These are phyloP conservation scores for Oncorhynchus kisutch DNA, from an alignment of 2,113 vertebrate genomes.

Conservation along the genomic window DNA sequence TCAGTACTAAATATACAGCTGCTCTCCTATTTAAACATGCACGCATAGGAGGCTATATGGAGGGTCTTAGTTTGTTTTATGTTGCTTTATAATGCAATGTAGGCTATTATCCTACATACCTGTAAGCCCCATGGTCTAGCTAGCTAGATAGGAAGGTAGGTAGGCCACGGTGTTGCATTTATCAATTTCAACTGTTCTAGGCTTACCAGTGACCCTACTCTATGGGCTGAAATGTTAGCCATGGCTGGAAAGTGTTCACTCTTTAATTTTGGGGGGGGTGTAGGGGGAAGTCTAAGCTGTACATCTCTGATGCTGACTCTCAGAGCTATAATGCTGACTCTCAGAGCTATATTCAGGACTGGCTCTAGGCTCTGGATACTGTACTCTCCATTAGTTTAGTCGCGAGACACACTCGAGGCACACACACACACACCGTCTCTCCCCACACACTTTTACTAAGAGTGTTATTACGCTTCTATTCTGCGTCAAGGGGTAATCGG, in stretches of 20 bases:
- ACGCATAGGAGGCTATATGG: background rate
- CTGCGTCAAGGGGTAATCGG: constrained; percentile 43
- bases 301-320: constrained; percentile 34
- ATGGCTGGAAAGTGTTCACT: constrained; percentile 39
- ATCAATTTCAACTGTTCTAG: too few relatives aligned
- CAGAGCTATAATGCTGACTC: constrained; percentile 29
- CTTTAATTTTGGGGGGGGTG: constrained; percentile 28
- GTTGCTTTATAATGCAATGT: too few relatives aligned
- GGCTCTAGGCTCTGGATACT: too few relatives aligned
- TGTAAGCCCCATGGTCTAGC: too few relatives aligned
- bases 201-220: too few relatives aligned
- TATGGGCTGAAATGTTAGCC: constrained; percentile 1
- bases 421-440: constrained; percentile 17
- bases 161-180: too few relatives aligned
- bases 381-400: too few relatives aligned
- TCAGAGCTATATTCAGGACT: constrained; percentile 21
- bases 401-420: constrained; percentile 13
- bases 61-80: too few relatives aligned
- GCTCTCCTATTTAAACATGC: constrained; percentile 1
- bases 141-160: too few relatives aligned
- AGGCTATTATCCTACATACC: too few relatives aligned
- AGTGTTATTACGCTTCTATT: constrained; percentile 45
- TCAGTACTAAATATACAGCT: constrained; percentile 22
- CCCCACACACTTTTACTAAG: constrained; percentile 9
- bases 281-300: constrained; percentile 21